phyloP scores from a whole-genome alignment of 1,140 invertebrate species.

The Achroia grisella region DNA sequence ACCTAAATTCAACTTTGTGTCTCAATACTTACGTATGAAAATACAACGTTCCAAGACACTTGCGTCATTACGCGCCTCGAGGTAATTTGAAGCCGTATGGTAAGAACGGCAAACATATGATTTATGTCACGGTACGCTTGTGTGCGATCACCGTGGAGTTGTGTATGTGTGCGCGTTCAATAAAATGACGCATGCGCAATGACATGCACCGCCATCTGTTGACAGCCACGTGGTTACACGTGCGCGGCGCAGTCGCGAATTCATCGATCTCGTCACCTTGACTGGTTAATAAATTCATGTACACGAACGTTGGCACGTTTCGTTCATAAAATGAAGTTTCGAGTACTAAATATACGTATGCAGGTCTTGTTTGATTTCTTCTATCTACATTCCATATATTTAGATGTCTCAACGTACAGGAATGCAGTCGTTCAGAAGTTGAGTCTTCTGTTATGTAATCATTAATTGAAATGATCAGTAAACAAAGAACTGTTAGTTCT shows the following conservation, averaged over 20 bases:
- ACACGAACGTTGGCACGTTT: slow-evolving; percentile 25
- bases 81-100: slow-evolving; percentile 62
- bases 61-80: slow-evolving; percentile 58
- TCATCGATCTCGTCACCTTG: slow-evolving; percentile 61
- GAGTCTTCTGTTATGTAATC: no score
- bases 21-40: slow-evolving; percentile 8
- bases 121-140: slow-evolving; percentile 44
- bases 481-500: no score
- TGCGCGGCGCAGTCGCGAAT: slow-evolving; percentile 34
- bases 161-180: slow-evolving; percentile 41
- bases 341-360: no score
- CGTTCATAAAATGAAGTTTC: slow-evolving; percentile 19
- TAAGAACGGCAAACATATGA: slow-evolving; percentile 60
- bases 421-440: no score
- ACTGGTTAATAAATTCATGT: slow-evolving; percentile 60
- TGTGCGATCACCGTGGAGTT: slow-evolving; percentile 14
- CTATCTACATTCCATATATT: no score
- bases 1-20: slow-evolving; percentile 15
- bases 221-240: slow-evolving; percentile 49
- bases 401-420: no score
- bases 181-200: slow-evolving; percentile 55
- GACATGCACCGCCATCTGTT: slow-evolving; percentile 56
- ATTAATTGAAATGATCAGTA: no score
- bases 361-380: neutral
- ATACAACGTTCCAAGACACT: slow-evolving; percentile 12